Base-by-base conservation (phyloP, 2,888 invertebrate genomes). In the Diarsia brunnea region DNA sequence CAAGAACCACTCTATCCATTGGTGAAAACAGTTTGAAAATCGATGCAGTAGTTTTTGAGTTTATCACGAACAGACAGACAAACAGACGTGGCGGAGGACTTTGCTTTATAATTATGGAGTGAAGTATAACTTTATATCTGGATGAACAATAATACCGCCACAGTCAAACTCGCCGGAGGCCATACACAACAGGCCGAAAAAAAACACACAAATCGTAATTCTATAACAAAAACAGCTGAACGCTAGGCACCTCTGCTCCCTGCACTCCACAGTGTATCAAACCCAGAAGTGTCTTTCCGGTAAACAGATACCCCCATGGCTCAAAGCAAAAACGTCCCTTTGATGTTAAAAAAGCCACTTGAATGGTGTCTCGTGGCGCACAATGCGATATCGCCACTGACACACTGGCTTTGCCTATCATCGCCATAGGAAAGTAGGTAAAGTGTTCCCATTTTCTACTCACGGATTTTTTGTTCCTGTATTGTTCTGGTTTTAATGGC, bases 311-410 rank as follows among this genome's bases (percentile, higher is more conserved):
- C 75, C 77, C 77, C 75, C 71, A 67, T 49, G 47, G 84, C 89
- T 91, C 91, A 92, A 91, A 92, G 92, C 87, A 84, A 88, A 90
- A 89, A 87, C 88, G 87, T 81, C 85, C 87, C 92, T 94, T 94
- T 94, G 94, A 94, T 91, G 93, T 93, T 91, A 89, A 91, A 92
- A 91, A 91, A 92, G 92, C 92, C 93, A 92, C 94, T 94, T 93
- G 91, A 91, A 92, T 91, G 84, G 88, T 85, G 89, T 90, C 90
- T 88, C 90, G 89, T 88, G 77, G 82, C 82, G 78, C 87, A 93
- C 91, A 93, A 92, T 91, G 89, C 82, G 85, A 86, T 82, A 81
- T 84, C 76, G 75, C 74, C 60, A 78, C 67, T 80, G 68, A 78
- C 86, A 81, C 75, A 79, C 82, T n/a, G 70, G 78, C 80, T 78